Percentiles rank a stretch among this genome's conserved stretches.
Conservation (phyloP, 2,797 vertebrate genomes). For the Neostethus bicornis region DNA sequence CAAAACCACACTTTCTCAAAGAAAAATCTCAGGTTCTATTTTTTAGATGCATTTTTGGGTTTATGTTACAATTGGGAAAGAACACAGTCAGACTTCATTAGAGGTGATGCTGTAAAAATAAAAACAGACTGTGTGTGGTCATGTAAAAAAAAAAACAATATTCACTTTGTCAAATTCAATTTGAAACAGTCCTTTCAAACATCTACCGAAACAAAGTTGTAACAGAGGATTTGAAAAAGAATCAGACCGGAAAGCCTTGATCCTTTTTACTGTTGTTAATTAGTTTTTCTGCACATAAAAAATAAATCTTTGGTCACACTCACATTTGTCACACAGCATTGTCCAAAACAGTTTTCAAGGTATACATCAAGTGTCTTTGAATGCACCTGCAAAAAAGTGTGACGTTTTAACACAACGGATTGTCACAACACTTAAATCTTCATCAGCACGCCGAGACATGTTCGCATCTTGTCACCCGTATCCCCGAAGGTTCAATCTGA, state of each 20-base stretch:
- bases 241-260: constrained; percentile 56
- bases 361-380: constrained; percentile 29
- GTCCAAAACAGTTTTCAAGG: constrained; percentile 52
- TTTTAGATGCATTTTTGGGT: constrained; percentile 18
- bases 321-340: constrained; percentile 31
- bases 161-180: constrained; percentile 44
- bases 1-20: constrained; percentile 18
- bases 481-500: constrained; percentile 57
- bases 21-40: constrained; percentile 11
- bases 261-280: constrained; percentile 57
- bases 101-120: background rate
- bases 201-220: constrained; percentile 28
- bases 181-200: constrained; percentile 41
- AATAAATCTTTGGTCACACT: constrained; percentile 61
- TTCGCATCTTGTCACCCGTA: constrained; percentile 16
- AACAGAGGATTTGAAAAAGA: constrained; percentile 38
- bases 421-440: constrained; percentile 26
- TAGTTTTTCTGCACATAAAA: constrained; percentile 58
- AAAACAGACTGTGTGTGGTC: constrained; percentile 8
- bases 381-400: constrained; percentile 9
- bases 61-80: constrained; percentile 18
- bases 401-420: constrained; percentile 27
- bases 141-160: constrained; percentile 26
- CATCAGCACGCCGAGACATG: background rate
- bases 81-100: background rate